Evolutionary conservation across 2,888 invertebrate species (phyloP).

Genomic region (Drosophila paucipuncta): DNA sequence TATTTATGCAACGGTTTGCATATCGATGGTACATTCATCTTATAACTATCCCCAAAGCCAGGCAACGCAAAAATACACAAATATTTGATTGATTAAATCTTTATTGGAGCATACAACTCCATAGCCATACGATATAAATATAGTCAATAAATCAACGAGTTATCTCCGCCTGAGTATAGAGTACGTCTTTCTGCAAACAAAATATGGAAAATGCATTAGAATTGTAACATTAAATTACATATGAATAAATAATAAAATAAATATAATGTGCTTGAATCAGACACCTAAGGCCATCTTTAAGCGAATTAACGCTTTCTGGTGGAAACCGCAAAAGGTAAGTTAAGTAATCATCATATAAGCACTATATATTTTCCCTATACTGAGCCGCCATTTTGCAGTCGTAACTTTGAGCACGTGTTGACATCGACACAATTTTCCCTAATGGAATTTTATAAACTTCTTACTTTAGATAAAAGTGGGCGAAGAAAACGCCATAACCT

Average conservation of each 20-base stretch:
- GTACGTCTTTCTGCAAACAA: conserved; percentile 13
- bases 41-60: not conserved
- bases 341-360: conserved; percentile 80
- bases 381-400: conserved; percentile 26
- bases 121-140: not conserved
- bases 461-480: conserved; percentile 27
- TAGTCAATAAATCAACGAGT: not conserved
- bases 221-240: not conserved
- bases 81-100: not conserved
- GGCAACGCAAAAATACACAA: not conserved
- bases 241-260: not conserved
- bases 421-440: not conserved
- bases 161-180: not conserved
- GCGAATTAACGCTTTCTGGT: conserved; percentile 83
- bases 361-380: not conserved
- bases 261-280: conserved; percentile 71
- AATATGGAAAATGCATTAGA: not conserved
- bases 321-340: conserved; percentile 86
- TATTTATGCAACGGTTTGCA: not conserved
- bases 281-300: conserved; percentile 84
- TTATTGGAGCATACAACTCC: not conserved
- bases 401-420: conserved; percentile 32
- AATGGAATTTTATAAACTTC: not conserved
- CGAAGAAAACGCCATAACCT: conserved; percentile 37
- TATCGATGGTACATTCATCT: not conserved